Conservation (phyloP, 2,797 vertebrate species). For the Danio tinwini region DNA sequence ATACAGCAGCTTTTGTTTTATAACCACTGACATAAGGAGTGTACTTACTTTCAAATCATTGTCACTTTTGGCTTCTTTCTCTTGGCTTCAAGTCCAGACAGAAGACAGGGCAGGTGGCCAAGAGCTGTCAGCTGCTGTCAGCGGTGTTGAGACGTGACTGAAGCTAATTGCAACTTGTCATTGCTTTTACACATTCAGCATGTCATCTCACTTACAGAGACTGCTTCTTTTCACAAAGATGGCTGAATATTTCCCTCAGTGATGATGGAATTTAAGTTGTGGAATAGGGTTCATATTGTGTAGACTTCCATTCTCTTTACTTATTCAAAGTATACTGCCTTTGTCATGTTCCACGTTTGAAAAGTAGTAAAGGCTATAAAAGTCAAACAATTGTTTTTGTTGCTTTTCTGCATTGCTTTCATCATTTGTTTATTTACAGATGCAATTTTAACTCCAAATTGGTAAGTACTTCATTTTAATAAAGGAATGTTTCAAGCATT, state of each 20-base stretch:
- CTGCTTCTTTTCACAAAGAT: neutral
- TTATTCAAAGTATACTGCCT: neutral
- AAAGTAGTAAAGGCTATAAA: too few relatives aligned
- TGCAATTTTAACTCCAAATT: too few relatives aligned
- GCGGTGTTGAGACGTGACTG: neutral
- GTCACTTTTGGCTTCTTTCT: neutral
- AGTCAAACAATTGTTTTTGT: too few relatives aligned
- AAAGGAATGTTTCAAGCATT: too few relatives aligned
- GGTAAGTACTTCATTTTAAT: too few relatives aligned
- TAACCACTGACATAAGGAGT: neutral
- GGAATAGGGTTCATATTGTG: neutral
- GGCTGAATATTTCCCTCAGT: neutral
- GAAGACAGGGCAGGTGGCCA: neutral
- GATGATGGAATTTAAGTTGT: neutral
- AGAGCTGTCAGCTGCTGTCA: neutral
- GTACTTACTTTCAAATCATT: neutral
- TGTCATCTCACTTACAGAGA: neutral
- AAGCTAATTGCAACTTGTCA: slow-evolving; percentile 3
- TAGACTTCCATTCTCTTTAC: neutral
- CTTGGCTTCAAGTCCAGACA: neutral
- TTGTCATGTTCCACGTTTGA: too few relatives aligned
- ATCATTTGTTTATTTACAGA: too few relatives aligned
- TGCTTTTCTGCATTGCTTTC: too few relatives aligned
- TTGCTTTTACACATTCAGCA: neutral
- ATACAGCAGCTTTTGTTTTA: neutral